Evolutionary conservation across 2,797 vertebrate genomes (phyloP), one percentile per base, ranked within the genome.

Genomic region (Holocentrus rufus): DNA sequence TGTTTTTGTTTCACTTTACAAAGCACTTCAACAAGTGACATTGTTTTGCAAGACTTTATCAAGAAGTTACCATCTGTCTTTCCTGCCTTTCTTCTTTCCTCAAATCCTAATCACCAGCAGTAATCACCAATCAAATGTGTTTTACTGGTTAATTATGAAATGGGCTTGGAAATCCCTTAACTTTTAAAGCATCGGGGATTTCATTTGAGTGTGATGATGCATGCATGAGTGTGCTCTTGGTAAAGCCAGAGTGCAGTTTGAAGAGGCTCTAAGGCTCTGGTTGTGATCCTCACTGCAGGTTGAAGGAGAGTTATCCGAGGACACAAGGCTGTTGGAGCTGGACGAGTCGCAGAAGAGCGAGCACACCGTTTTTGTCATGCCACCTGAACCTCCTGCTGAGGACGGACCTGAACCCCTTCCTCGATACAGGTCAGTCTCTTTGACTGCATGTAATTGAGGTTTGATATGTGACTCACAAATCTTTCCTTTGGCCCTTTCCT

Each of bases 311-410:
- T 94, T 91, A 0, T 76, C 94, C 0, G 98, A 99, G 88, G 98
- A 99, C 71, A 87, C 95, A 0, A 94, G 92, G 44, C 90, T 99
- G 75, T 94, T 99, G 90, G 98, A 99, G 80, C 91, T 98, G 86
- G 98, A 99, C 61, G 98, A 99, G 63, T 99, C 98, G 36, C 97
- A 97, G 84, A 98, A 95, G 87, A 99, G 98, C 66, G 98, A 99
- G 73, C 98, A 99, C 88, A 99, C 98, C 0, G 98, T 99, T 1
- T 98, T 98, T 55, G 94, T 99, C 82, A 98, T 95, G 96, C 96
- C 96, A 6, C 96, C 95, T 4, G 98, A 99, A 25, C 95, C 96
- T 4, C 92, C 95, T 0, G 49, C 83, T 18, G 92, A 95, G n/a
- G 93, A 93, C 0, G 95, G 93, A 56, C 65, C 92, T 4, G 94